Evolutionary conservation across 2,113 vertebrate genomes (phyloP).

Genomic region (Dasyornis broadbenti): DNA sequence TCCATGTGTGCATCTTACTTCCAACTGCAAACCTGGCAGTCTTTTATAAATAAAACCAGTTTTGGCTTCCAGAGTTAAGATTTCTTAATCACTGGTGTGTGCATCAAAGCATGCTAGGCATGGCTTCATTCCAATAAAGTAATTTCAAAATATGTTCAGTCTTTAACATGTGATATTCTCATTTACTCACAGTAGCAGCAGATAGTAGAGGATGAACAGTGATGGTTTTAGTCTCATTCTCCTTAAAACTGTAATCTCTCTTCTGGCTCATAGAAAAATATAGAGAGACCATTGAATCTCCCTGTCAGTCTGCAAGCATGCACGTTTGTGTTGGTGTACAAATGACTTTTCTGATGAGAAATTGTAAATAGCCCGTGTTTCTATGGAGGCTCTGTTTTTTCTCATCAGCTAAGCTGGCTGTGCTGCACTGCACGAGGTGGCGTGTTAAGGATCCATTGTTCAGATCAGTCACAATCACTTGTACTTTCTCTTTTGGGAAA

Average conservation of each 20-base stretch:
- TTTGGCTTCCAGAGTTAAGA: neutral
- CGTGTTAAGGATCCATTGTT: neutral
- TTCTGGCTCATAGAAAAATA: neutral
- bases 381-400: neutral
- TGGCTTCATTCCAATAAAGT: neutral
- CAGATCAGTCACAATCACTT: neutral
- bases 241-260: neutral
- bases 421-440: neutral
- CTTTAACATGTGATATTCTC: neutral
- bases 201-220: neutral
- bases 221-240: neutral
- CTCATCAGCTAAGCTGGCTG: neutral
- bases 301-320: neutral
- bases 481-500: neutral
- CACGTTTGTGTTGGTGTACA: conserved; percentile 8
- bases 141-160: neutral
- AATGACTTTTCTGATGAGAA: neutral
- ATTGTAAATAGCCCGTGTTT: neutral
- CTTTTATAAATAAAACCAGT: neutral
- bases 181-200: neutral
- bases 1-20: neutral
- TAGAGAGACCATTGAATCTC: neutral
- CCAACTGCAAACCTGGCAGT: neutral
- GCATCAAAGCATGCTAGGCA: neutral
- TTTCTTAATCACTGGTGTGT: neutral